Percentiles rank a stretch among this genome's conserved stretches.
Conservation (phyloP, 2,888 invertebrate species). For the Napeogenes sylphis region DNA sequence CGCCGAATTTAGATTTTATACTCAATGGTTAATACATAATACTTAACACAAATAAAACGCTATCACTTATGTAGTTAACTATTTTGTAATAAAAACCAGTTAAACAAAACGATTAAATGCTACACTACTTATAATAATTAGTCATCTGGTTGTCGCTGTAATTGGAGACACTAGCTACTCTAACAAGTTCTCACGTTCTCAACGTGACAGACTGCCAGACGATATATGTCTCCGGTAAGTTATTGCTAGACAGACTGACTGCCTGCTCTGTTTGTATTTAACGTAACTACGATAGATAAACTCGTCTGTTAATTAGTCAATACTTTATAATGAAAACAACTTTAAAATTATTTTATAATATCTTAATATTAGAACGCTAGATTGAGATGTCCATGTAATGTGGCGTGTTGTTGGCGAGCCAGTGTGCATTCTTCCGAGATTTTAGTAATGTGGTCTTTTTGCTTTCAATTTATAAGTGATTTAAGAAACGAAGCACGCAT, state of each 20-base stretch:
- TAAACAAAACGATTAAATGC: slow-evolving; percentile 1
- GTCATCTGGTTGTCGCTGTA: slow-evolving; percentile 33
- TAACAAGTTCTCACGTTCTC: slow-evolving; percentile 45
- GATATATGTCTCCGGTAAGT: slow-evolving; percentile 16
- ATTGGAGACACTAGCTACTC: slow-evolving; percentile 35
- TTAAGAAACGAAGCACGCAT: slow-evolving; percentile 62
- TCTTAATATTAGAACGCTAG: background rate
- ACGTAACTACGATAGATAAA: background rate
- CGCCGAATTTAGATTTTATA: too few relatives aligned
- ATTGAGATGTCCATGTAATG: background rate
- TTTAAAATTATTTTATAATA: too few relatives aligned
- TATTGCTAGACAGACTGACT: slow-evolving; percentile 14
- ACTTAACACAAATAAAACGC: too few relatives aligned
- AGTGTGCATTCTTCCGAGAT: slow-evolving; percentile 56
- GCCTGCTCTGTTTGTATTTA: background rate
- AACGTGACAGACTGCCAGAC: slow-evolving; percentile 20
- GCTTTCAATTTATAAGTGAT: slow-evolving; percentile 55
- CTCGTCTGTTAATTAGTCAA: too few relatives aligned
- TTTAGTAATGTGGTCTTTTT: slow-evolving; percentile 55
- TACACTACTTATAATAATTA: slow-evolving; percentile 8
- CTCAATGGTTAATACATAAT: too few relatives aligned
- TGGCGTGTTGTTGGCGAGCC: slow-evolving; percentile 22
- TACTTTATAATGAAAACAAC: background rate
- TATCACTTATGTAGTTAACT: too few relatives aligned
- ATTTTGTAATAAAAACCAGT: background rate